Conservation (phyloP, 2,888 invertebrate genomes). For the Agrilus mali region DNA sequence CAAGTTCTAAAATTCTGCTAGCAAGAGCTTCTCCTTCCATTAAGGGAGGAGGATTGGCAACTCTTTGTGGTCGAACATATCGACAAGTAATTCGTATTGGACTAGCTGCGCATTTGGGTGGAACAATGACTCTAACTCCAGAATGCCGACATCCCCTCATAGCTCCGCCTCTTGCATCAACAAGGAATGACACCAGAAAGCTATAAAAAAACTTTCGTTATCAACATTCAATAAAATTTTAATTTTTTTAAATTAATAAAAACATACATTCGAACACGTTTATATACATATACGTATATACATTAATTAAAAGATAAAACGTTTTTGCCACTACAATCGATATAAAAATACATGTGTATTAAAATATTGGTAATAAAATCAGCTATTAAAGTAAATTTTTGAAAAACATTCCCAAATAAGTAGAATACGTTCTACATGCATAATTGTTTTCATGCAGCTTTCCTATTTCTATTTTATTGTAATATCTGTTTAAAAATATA, state of each 20-base stretch:
- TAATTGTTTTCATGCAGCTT: neutral
- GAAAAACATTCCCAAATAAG: neutral
- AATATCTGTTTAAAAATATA: too few species aligned
- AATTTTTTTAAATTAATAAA: neutral
- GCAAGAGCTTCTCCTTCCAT: constrained; percentile 98
- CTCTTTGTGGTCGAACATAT: constrained; percentile 58
- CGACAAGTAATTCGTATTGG: constrained; percentile 96
- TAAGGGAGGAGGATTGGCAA: constrained; percentile 83
- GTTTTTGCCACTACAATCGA: neutral
- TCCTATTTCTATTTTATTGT: too few species aligned
- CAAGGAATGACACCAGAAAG: constrained; percentile 98
- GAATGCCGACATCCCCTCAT: constrained; percentile 98
- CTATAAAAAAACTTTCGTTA: constrained; percentile 33
- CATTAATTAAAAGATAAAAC: too few species aligned
- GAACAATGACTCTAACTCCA: constrained; percentile 92
- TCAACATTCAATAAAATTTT: neutral
- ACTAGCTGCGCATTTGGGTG: constrained; percentile 87
- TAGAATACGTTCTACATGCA: neutral
- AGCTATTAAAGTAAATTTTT: neutral
- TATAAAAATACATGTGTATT: neutral
- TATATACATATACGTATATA: too few species aligned
- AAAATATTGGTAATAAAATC: too few species aligned
- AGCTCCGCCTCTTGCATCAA: constrained; percentile 96
- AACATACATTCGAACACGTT: neutral
- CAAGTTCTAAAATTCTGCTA: constrained; percentile 86